Base-by-base conservation (phyloP, 2,888 invertebrate species). In the Alsophila aescularia region DNA sequence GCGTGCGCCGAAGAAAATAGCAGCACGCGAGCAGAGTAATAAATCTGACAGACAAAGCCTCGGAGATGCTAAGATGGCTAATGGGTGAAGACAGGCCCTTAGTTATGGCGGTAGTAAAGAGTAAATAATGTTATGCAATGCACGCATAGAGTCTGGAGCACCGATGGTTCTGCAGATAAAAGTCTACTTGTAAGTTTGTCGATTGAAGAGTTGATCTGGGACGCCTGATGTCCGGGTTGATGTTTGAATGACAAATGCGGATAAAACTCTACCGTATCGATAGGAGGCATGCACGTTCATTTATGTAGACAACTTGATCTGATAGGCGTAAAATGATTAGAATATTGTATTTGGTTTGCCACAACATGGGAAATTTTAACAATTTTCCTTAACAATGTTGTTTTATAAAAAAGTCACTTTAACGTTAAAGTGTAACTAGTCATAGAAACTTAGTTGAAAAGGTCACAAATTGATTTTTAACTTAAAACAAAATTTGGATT, bases 21-120 rank as follows among this genome's bases (percentile, higher is more conserved):
- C 56, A 53, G 52, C 60, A 65, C 62, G 65, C 62, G 31, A 56
- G 37, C 56, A 40, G 50, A 52, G 62, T 60, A 62, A 75, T 80
- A 79, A 79, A 80, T 73, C 69, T 69, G 68, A 65, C 68, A 65
- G 58, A 64, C 63, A 60, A 59, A 62, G 55, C 60, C 21, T 42
- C 58, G 59, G 59, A 58, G 71, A 67, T 73, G 69, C 64, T 66
- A 69, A 71, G 67, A 64, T 67, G 64, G 69, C 75, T 79, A 78
- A 80, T 79, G 73, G 66, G 70, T 68, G 64, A 64, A 67, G 73
- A 72, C 73, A 72, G 70, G 69, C 57, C 49, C 54, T 52, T 35
- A 51, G 52, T 61, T 63, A 67, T 66, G 58, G 59, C 40, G 15
- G 31, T 35, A 41, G 43, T 49, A 32, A 13, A 50, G 45, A 48